Base-by-base conservation (phyloP, 2,888 invertebrate genomes). In the Drosophila peninsularis region DNA sequence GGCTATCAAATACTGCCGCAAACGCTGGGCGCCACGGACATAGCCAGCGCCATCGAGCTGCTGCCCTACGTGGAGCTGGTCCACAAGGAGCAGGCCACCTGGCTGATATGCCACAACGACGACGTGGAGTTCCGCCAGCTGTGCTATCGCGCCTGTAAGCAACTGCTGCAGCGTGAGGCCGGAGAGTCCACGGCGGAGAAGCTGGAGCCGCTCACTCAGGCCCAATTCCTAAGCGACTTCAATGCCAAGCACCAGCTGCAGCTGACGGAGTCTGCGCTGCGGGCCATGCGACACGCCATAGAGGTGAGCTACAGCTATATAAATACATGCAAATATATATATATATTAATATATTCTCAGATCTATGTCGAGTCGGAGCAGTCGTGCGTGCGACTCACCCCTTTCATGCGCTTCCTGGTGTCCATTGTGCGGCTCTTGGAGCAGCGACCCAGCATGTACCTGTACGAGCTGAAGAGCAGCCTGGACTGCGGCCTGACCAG, bases 1-100 rank as follows among this genome's bases (percentile, higher is more conserved):
- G 93, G 93, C n/a, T 93, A 93, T 69, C 91, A 92, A 71, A 91
- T 93, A 63, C 89, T 84, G 63, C 88, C 92, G 4, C 90, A 91
- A 58, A 90, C 91, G 0, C 70, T 93, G 62, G 93, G 93, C 0
- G 89, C 86, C 11, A 70, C 78, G 6, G 88, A 90, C 36, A 91
- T 92, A 49, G 56, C 72, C 4, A 82, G 88, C 17, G 92, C 91
- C 13, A 79, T 93, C 0, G 87, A 90, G 14, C 49, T 86, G 19
- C 62, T 92, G 62, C 93, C 93, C 3, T 92, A 90, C 71, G 84
- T 93, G 7, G 93, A 93, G 86, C 90, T 92, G 3, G 70, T 90
- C 11, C 78, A 89, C 53, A 87, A 80, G 58, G 91, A 92, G 32
- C 84, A 90, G 11, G 58, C 74, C 49, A 82, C 82, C n/a, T 92